Conservation (phyloP, 2,888 invertebrate species). For the Drosophila trichaetosa region DNA sequence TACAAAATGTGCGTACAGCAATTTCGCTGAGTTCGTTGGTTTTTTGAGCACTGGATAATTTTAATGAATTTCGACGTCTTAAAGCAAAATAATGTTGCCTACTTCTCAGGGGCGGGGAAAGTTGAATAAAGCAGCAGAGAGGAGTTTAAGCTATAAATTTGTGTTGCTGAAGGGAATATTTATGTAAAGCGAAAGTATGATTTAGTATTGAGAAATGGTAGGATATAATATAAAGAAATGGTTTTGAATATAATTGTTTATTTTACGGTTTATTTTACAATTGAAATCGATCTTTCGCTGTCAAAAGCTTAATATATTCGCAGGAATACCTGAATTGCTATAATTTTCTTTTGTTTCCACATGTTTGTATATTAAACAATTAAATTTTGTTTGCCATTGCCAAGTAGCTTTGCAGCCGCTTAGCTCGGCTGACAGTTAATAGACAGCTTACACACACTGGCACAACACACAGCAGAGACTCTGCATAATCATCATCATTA, state of each 20-base stretch:
- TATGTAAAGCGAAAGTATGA: not conserved
- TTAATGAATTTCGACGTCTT: constrained; percentile 68
- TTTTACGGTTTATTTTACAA: not conserved
- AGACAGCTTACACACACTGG: constrained; percentile 11
- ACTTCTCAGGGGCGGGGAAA: constrained; percentile 23
- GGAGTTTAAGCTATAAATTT: constrained; percentile 4
- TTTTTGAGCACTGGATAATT: constrained; percentile 41
- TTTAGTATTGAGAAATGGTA: not conserved
- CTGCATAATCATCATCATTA: constrained; percentile 70
- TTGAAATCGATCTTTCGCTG: not conserved
- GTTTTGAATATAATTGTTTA: no score
- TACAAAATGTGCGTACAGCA: constrained; percentile 74
- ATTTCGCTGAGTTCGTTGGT: constrained; percentile 45
- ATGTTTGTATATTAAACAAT: not conserved
- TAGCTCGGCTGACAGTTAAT: constrained; percentile 25
- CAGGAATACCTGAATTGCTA: not conserved
- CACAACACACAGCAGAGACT: constrained; percentile 1
- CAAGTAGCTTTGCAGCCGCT: constrained; percentile 34
- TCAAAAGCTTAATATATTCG: not conserved
- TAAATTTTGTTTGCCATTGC: not conserved
- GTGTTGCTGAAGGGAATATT: constrained; percentile 12
- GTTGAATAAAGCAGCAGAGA: not conserved
- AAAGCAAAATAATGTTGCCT: constrained; percentile 60
- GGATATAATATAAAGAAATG: not conserved
- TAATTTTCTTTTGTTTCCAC: not conserved